Evolutionary conservation across 2,113 vertebrate genomes (phyloP).

Genomic region (Nothocercus nigrocapillus): DNA sequence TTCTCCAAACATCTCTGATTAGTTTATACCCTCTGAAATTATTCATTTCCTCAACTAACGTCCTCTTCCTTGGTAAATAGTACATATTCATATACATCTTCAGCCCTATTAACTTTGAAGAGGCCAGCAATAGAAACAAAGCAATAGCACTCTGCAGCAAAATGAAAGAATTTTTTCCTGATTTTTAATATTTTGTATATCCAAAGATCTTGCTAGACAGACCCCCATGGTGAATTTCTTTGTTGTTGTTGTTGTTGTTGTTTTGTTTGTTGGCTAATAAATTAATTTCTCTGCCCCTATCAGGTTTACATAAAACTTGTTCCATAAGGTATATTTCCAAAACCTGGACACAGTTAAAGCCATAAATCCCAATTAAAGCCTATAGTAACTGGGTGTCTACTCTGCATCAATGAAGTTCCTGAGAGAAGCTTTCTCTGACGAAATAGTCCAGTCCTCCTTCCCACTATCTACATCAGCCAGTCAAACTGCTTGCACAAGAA

Average conservation of each 20-base stretch:
- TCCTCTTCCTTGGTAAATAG: not conserved
- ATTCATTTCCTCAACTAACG: not conserved
- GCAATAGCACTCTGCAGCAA: not conserved
- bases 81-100: not conserved
- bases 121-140: not conserved
- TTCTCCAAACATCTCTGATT: slow-evolving; percentile 5
- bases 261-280: not conserved
- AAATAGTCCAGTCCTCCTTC: not conserved
- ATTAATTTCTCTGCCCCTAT: not conserved
- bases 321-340: not conserved
- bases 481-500: not conserved
- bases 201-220: not conserved
- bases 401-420: not conserved
- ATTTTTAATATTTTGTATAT: not conserved
- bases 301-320: fast-evolving
- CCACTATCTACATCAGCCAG: not conserved
- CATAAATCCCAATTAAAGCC: not conserved
- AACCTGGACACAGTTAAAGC: not conserved
- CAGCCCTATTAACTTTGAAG: not conserved
- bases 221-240: not conserved
- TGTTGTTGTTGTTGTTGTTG: no score
- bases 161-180: not conserved
- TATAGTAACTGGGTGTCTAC: not conserved
- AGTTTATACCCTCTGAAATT: not conserved
- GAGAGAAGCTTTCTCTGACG: not conserved